Evolutionary conservation across 2,888 invertebrate species (phyloP).

Genomic region (Blastobasis lacticolella): DNA sequence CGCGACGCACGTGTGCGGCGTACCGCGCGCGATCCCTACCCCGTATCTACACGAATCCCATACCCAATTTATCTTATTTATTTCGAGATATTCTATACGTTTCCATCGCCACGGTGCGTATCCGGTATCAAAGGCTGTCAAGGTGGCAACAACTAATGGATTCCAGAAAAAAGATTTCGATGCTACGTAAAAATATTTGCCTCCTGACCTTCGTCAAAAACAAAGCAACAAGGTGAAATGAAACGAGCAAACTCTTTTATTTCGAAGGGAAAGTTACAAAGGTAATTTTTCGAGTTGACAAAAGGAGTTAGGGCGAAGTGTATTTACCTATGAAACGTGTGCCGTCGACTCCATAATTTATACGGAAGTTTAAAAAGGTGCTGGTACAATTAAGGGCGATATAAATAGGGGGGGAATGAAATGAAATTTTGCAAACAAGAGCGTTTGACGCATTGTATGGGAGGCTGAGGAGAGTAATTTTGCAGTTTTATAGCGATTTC

Average conservation of each 20-base stretch:
- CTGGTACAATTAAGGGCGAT: too few relatives aligned
- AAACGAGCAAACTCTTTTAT: not conserved
- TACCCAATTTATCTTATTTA: slow-evolving; percentile 52
- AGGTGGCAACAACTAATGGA: slow-evolving; percentile 27
- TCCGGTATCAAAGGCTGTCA: slow-evolving; percentile 23
- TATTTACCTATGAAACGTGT: too few relatives aligned
- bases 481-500: slow-evolving; percentile 31
- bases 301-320: too few relatives aligned
- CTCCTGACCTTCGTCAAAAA: not conserved
- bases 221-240: not conserved
- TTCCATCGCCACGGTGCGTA: slow-evolving; percentile 33
- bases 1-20: slow-evolving; percentile 45
- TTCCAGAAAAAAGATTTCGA: slow-evolving; percentile 21
- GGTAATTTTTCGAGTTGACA: too few relatives aligned
- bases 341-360: too few relatives aligned
- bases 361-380: too few relatives aligned
- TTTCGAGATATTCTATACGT: slow-evolving; percentile 33
- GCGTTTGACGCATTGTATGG: too few relatives aligned
- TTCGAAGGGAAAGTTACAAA: not conserved
- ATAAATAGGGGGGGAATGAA: too few relatives aligned
- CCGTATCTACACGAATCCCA: slow-evolving; percentile 42
- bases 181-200: not conserved
- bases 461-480: slow-evolving; percentile 13
- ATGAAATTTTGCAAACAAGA: too few relatives aligned
- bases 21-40: slow-evolving; percentile 27